Conservation (phyloP, 1,140 invertebrate genomes). For the Cheumatopsyche charites region DNA sequence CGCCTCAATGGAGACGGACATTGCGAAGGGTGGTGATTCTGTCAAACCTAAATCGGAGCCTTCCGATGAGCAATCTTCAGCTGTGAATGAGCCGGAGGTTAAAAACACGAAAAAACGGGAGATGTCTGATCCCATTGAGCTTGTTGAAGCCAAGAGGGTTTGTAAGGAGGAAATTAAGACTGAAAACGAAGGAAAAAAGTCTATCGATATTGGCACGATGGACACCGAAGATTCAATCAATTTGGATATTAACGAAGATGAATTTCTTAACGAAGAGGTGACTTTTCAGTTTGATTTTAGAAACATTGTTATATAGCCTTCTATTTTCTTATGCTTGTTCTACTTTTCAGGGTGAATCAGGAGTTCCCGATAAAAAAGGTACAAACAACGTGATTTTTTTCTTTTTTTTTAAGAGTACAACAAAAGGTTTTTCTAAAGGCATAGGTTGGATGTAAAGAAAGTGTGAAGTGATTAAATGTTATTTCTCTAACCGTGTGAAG, state of each 20-base stretch:
- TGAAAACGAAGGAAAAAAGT: constrained; percentile 46
- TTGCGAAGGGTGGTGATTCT: not conserved
- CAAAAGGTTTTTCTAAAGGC: constrained; percentile 31
- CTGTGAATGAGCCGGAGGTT: constrained; percentile 26
- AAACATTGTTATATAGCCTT: not conserved
- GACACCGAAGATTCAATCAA: constrained; percentile 82
- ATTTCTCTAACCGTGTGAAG: not conserved
- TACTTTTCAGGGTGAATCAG: constrained; percentile 41
- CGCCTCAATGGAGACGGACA: constrained; percentile 32
- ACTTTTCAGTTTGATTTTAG: constrained; percentile 27
- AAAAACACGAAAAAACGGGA: constrained; percentile 54
- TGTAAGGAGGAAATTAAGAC: constrained; percentile 51
- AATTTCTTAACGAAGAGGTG: constrained; percentile 78
- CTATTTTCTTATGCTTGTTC: not conserved
- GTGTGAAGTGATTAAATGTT: not conserved
- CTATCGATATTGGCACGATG: constrained; percentile 58
- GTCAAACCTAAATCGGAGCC: not conserved
- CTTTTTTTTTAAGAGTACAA: not conserved
- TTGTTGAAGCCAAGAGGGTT: constrained; percentile 55
- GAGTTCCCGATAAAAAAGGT: constrained; percentile 42
- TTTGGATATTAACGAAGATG: constrained; percentile 80
- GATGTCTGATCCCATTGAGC: constrained; percentile 54
- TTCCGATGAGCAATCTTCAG: not conserved
- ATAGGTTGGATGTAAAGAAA: not conserved
- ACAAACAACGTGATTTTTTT: constrained; percentile 8